Evolutionary conservation across 1,140 invertebrate genomes (phyloP).

Genomic region (Hylaeus volcanicus): DNA sequence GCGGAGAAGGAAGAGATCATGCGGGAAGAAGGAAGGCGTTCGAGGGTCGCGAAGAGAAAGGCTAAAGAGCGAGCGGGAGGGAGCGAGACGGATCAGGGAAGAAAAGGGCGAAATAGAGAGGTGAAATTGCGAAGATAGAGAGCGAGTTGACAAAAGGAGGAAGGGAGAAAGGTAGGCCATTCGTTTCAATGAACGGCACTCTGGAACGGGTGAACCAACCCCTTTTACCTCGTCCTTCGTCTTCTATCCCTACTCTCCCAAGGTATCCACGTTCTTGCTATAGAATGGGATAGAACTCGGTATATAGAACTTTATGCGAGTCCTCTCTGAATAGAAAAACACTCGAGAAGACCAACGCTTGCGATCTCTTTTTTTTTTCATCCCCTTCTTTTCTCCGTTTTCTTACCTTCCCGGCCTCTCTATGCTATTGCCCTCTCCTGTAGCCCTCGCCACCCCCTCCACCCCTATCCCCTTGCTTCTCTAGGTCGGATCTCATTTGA

Average conservation of each 20-base stretch:
- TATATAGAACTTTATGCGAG: slow-evolving; percentile 75
- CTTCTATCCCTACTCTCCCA: slow-evolving; percentile 49
- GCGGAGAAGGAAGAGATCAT: slow-evolving; percentile 32
- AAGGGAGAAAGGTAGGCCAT: slow-evolving; percentile 68
- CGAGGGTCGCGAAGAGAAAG: slow-evolving; percentile 33
- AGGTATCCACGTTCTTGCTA: slow-evolving; percentile 57
- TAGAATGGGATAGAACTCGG: slow-evolving; percentile 65
- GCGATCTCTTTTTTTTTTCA: slow-evolving; percentile 38
- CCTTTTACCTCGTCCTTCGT: slow-evolving; percentile 49
- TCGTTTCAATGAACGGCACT: slow-evolving; percentile 77
- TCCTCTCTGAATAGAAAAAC: slow-evolving; percentile 75
- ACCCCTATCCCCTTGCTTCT: slow-evolving; percentile 34
- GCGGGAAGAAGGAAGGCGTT: slow-evolving; percentile 36
- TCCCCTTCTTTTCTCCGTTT: background rate
- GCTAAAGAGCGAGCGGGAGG: background rate
- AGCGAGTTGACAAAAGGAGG: slow-evolving; percentile 51
- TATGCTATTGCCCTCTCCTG: slow-evolving; percentile 55
- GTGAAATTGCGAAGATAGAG: slow-evolving; percentile 47
- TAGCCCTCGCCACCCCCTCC: slow-evolving; percentile 31
- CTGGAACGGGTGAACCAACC: slow-evolving; percentile 65
- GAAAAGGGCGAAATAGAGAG: slow-evolving; percentile 9
- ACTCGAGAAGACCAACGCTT: slow-evolving; percentile 70
- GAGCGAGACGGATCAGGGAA: background rate
- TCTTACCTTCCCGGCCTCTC: slow-evolving; percentile 14
- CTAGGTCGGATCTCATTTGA: slow-evolving; percentile 73